phyloP scores from a whole-genome alignment of 92 coral and sea anemone genomes.

The Montipora capitata region DNA sequence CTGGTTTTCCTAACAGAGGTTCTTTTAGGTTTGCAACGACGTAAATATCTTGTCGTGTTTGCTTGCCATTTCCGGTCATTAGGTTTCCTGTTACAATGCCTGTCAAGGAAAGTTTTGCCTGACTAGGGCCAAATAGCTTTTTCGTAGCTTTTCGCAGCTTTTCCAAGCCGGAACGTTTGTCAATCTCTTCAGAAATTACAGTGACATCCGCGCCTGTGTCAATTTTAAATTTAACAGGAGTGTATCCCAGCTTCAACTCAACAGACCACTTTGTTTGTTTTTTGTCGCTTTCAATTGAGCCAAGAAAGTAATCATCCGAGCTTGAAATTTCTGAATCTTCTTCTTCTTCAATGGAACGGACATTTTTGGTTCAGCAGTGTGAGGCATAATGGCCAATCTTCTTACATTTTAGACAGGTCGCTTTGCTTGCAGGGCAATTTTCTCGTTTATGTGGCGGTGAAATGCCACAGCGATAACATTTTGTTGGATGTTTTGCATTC shows the following conservation, averaged over 20 bases:
- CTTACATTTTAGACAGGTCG: slow-evolving; percentile 46
- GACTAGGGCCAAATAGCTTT: slow-evolving; percentile 50
- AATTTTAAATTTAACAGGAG: slow-evolving; percentile 42
- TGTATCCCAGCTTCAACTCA: slow-evolving; percentile 15
- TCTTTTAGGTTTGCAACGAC: slow-evolving; percentile 55
- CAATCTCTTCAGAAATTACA: slow-evolving; percentile 36
- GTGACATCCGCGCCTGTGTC: slow-evolving; percentile 67
- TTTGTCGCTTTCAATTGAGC: slow-evolving; percentile 6
- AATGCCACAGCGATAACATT: no score
- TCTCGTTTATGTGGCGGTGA: no score
- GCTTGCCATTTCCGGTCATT: slow-evolving; percentile 11
- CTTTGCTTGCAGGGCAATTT: no score
- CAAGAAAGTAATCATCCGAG: background rate
- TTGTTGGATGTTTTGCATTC: no score
- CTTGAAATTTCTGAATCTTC: background rate
- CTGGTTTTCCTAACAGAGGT: slow-evolving; percentile 66
- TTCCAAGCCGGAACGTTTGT: slow-evolving; percentile 32
- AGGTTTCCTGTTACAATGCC: slow-evolving; percentile 5
- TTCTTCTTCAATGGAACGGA: slow-evolving; percentile 31
- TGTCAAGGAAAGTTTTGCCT: slow-evolving; percentile 36
- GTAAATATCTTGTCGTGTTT: slow-evolving; percentile 25
- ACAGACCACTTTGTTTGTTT: slow-evolving; percentile 47
- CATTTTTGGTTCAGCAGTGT: slow-evolving; percentile 30
- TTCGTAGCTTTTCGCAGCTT: slow-evolving; percentile 20
- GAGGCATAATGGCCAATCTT: slow-evolving; percentile 46